A percentile compares a stretch with the other conserved stretches of the same genome.
These are phyloP conservation scores for Heliconius himera DNA, from an alignment of 1,140 invertebrate species.

Conservation along the genomic window DNA sequence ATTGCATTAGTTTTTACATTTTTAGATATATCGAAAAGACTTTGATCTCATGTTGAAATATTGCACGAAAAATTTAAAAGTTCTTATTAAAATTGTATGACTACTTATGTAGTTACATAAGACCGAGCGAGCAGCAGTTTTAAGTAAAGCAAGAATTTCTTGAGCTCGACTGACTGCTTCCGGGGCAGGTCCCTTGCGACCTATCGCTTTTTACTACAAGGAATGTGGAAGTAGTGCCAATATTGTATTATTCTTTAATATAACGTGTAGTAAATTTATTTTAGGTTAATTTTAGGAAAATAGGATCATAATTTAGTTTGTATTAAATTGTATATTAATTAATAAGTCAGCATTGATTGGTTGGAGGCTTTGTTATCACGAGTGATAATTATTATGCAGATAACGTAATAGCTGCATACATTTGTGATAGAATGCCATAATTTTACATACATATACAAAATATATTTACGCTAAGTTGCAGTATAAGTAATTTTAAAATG, in stretches of 20 bases:
- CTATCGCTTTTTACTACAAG: conserved; percentile 22
- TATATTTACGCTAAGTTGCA: too few relatives aligned
- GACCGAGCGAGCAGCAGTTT: conserved; percentile 5
- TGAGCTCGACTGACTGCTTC: conserved; percentile 19
- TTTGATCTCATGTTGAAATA: neutral
- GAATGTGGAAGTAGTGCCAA: conserved; percentile 10
- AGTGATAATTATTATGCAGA: conserved; percentile 15
- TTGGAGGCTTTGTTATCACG: neutral
- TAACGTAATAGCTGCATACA: neutral
- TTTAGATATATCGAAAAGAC: neutral
- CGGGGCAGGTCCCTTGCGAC: conserved; percentile 19
- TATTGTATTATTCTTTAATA: neutral
- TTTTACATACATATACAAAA: neutral
- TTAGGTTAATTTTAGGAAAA: neutral
- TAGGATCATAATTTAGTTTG: neutral
- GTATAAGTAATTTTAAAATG: too few relatives aligned
- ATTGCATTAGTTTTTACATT: neutral
- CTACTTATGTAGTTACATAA: neutral
- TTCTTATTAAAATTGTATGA: conserved; percentile 8
- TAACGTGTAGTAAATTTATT: neutral
- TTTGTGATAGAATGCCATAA: neutral
- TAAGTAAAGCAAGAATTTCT: conserved; percentile 16
- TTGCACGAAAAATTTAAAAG: neutral
- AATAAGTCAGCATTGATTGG: neutral
- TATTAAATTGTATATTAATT: conserved; percentile 7